Percentiles rank a stretch among this genome's conserved stretches.
phyloP scores from a whole-genome alignment of 2,888 invertebrate species.

The Atherix ibis region DNA sequence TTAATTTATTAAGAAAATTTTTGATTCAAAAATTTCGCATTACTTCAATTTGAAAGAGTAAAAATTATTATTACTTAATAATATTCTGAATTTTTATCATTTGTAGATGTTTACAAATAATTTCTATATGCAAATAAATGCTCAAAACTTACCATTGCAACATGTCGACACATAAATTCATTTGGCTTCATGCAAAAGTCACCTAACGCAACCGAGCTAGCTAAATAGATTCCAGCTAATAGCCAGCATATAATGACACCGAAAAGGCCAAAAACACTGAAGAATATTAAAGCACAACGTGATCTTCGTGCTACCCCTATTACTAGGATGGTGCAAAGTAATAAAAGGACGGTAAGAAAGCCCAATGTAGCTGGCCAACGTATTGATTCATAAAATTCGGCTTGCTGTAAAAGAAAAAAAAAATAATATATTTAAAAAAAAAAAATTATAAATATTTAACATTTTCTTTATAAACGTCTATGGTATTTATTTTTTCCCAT shows the following conservation, averaged over 20 bases:
- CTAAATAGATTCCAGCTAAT: slow-evolving; percentile 72
- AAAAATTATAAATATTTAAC: background rate
- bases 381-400: slow-evolving; percentile 31
- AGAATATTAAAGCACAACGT: slow-evolving; percentile 75
- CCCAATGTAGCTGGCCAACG: slow-evolving; percentile 34
- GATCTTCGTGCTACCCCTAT: slow-evolving; percentile 40
- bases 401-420: slow-evolving; percentile 18
- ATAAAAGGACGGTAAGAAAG: slow-evolving; percentile 27
- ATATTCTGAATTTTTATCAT: too few species aligned
- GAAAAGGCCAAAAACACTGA: slow-evolving; percentile 64
- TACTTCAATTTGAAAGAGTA: too few species aligned
- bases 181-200: slow-evolving; percentile 78
- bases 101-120: too few species aligned
- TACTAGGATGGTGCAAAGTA: slow-evolving; percentile 30
- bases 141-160: slow-evolving; percentile 32
- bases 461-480: background rate
- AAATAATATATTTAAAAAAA: background rate
- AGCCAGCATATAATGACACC: slow-evolving; percentile 54
- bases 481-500: background rate
- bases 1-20: too few species aligned
- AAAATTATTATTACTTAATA: too few species aligned
- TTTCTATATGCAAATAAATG: too few species aligned
- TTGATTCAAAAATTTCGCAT: too few species aligned
- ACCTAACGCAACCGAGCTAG: slow-evolving; percentile 66
- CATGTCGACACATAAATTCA: slow-evolving; percentile 31